Evolutionary conservation across 64 coral and sea anemone genomes (phyloP), one percentile per base, ranked within the genome.

Genomic region (Montipora efflorescens): DNA sequence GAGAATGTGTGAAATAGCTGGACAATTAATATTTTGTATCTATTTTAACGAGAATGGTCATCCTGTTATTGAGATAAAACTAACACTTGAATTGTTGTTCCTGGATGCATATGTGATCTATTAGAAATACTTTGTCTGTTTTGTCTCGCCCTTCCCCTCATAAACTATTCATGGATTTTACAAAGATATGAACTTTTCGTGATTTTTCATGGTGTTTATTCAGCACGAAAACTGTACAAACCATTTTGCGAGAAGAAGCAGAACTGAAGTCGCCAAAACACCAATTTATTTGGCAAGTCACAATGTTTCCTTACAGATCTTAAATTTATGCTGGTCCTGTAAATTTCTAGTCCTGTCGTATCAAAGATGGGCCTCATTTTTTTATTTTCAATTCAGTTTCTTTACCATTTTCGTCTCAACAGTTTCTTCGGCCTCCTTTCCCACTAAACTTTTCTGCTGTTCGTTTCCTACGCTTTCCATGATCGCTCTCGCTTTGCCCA

Each of bases 351-450:
- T 25, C 61, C 66, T 36, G 43, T 44, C 16, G 36, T 43, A 14
- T 45, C 15, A 49, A 71, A 86, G 67, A 23, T 72, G 19, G 43
- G 67, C 46, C 16, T 50, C 4, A 5, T n/a, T 71, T 70, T 64
- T 64, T 64, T 55, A 55, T 7, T 55, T 15, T 64, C 14, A 64
- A 15, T 64, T 64, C 13, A 14, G 61, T 64, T 16, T 15, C 61
- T 16, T 64, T 47, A 50, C n/a, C 18, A 71, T 59, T 69, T 22
- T 20, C 19, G 14, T 13, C 16, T 71, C 47, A 86, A 43, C 82
- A 86, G 66, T 86, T 86, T 72, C 82, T 86, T 48, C 82, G 62
- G 16, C 82, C 82, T 20, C 82, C 82, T 67, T 86, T 86, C 46
- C 82, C 82, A 9, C 82, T 86, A 16, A 21, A 51, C 46, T 86